Evolutionary conservation across 2,888 invertebrate species (phyloP).

Genomic region (Lasioglossum leucozonium): DNA sequence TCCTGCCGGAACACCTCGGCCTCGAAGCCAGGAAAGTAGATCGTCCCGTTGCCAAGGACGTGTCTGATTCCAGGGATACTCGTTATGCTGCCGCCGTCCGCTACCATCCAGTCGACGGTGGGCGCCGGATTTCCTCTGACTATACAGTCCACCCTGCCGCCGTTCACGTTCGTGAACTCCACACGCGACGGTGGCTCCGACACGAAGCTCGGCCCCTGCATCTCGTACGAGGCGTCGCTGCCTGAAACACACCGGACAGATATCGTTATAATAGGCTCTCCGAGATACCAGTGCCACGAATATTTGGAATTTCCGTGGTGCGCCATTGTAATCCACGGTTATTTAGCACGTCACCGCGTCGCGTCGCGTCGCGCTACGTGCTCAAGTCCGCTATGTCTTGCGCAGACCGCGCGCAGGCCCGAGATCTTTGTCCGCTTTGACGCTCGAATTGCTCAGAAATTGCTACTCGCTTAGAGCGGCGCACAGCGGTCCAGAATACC

Average conservation of each 20-base stretch:
- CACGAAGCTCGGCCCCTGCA: slow-evolving; percentile 86
- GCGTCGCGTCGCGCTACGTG: too few species aligned
- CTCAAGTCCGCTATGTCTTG: neutral
- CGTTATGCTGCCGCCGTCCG: slow-evolving; percentile 85
- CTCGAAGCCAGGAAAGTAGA: slow-evolving; percentile 86
- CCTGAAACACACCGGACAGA: slow-evolving; percentile 69
- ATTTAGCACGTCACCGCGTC: neutral
- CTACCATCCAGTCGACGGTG: slow-evolving; percentile 86
- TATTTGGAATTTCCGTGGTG: slow-evolving; percentile 1
- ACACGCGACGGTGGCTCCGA: slow-evolving; percentile 86
- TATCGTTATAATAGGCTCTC: slow-evolving; percentile 33
- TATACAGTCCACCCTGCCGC: slow-evolving; percentile 86
- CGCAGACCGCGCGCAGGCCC: neutral
- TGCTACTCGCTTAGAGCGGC: neutral
- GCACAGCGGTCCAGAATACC: too few species aligned
- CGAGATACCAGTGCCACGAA: neutral
- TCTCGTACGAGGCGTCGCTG: slow-evolving; percentile 85
- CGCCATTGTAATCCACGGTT: neutral
- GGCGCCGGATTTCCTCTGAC: slow-evolving; percentile 86
- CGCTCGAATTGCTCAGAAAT: neutral
- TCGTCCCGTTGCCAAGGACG: slow-evolving; percentile 86
- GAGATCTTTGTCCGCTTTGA: neutral
- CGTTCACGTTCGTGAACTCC: slow-evolving; percentile 86
- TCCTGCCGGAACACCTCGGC: slow-evolving; percentile 87
- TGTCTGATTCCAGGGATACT: slow-evolving; percentile 86